Base-by-base conservation (phyloP, 2,888 invertebrate species). In the Pachliopta kotzebuea region DNA sequence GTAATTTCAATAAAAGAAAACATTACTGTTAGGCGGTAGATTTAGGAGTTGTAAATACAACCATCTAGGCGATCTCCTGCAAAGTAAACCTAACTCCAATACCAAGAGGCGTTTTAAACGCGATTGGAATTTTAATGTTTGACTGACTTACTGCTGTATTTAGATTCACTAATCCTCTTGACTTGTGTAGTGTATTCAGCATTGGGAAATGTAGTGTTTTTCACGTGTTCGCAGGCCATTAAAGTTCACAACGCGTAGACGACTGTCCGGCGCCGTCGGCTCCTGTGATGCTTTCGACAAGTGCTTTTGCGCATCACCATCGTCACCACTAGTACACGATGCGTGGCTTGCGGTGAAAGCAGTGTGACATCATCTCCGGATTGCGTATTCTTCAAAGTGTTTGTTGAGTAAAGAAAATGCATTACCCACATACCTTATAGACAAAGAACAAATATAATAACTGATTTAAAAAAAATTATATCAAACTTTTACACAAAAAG, bases 181-280 rank as follows among this genome's bases (percentile, higher is more conserved):
- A 31, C 53, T 7, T 53, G 53, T 59, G 21, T 18, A 3, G 45
- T 63, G 21, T 18, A 3, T 29, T 63, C 53, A 29, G 45, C 37
- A 45, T 63, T 63, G 23, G 55, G 50, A 59, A 59, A 55, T 59
- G 49, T 31, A 31, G 18, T 55, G 55, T 45, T 63, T 63, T 63
- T 59, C 55, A 54, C 20, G 31, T 59, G 14, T 23, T 53, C 21
- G 52, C 23, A 29, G 17, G 9, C 21, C 31, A 55, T 63, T 63
- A 31, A 55, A 59, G 45, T 63, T 59, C 63, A 55, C 1, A 18
- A 20, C 63, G 54, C 62, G 53, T 62, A 56, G 58, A 29, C 58
- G 57, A 49, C 63, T 29, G 14, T 14, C 24, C n/a, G 60, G 7
- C 42, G 24, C 49, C 50, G 55, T 54, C 63, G 63, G 63, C 55